phyloP scores from a whole-genome alignment of 2,888 invertebrate species.

The Notodonta ziczac region DNA sequence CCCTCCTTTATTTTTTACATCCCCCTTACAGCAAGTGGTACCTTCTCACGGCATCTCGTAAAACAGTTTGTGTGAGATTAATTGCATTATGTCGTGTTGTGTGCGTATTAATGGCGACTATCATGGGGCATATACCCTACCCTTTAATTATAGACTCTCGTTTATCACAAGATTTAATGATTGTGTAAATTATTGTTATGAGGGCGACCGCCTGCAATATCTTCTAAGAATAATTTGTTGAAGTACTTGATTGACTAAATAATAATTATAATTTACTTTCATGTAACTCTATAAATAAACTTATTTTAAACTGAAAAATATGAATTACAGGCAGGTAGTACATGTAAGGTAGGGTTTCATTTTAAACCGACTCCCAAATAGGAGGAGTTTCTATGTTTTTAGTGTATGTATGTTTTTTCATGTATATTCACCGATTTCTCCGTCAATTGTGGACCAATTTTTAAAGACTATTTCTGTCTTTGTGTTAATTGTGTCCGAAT shows the following conservation, averaged over 20 bases:
- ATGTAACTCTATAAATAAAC: too few species aligned
- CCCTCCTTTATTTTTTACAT: slow-evolving; percentile 56
- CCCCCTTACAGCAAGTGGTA: slow-evolving; percentile 65
- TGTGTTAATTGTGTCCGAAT: too few species aligned
- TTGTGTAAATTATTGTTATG: slow-evolving; percentile 63
- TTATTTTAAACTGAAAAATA: too few species aligned
- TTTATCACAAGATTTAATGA: slow-evolving; percentile 71
- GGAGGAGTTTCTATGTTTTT: too few species aligned
- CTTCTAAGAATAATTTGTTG: neutral
- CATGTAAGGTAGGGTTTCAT: too few species aligned
- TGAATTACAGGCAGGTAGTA: too few species aligned
- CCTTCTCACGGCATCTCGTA: slow-evolving; percentile 74
- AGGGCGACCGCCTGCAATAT: slow-evolving; percentile 13
- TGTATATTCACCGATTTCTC: too few species aligned
- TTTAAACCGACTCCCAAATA: too few species aligned
- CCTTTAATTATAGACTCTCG: slow-evolving; percentile 76
- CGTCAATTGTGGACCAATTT: too few species aligned
- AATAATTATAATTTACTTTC: too few species aligned
- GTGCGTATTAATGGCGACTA: slow-evolving; percentile 75
- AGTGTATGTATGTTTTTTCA: too few species aligned
- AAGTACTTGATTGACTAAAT: neutral
- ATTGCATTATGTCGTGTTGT: slow-evolving; percentile 81
- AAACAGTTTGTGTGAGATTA: slow-evolving; percentile 76
- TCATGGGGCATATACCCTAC: slow-evolving; percentile 70
- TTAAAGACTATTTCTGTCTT: too few species aligned